Evolutionary conservation across 92 coral and sea anemone genomes (phyloP).

Genomic region (Zoanthus sansibaricus): DNA sequence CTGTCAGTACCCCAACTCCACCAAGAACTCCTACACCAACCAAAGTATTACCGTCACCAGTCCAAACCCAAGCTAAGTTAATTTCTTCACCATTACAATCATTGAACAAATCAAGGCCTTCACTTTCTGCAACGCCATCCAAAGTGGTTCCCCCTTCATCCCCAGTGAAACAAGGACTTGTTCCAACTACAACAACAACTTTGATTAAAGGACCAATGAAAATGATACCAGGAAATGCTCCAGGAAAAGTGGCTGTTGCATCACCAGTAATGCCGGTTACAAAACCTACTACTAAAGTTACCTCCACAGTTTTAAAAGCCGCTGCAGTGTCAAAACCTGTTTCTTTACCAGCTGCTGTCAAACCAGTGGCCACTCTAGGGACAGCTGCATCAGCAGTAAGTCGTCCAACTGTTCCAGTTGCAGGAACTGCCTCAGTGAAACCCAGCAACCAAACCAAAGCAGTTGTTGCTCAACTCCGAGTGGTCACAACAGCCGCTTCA

Average conservation of each 20-base stretch:
- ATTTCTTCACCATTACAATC: constrained; percentile 18
- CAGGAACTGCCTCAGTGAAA: constrained; percentile 32
- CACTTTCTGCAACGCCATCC: constrained; percentile 22
- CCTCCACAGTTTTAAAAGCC: constrained; percentile 54
- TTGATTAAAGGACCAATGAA: constrained; percentile 17
- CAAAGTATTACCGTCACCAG: constrained; percentile 29
- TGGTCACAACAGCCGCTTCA: constrained; percentile 50
- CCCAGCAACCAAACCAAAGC: constrained; percentile 52
- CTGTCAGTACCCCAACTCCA: constrained; percentile 45
- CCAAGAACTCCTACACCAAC: constrained; percentile 32
- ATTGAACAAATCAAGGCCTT: constrained; percentile 33
- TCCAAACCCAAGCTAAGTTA: constrained; percentile 40
- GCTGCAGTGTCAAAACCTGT: constrained; percentile 44
- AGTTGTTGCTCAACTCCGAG: constrained; percentile 42
- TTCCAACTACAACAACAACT: constrained; percentile 34
- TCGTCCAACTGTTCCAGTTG: constrained; percentile 16
- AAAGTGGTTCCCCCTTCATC: constrained; percentile 23
- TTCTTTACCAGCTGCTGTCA: constrained; percentile 41
- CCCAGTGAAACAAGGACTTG: constrained; percentile 41
- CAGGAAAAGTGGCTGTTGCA: constrained; percentile 32
- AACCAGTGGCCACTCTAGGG: not conserved
- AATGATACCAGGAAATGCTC: constrained; percentile 14
- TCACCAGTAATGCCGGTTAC: constrained; percentile 64
- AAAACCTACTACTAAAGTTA: constrained; percentile 37
- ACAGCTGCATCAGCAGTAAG: constrained; percentile 35